Base-by-base conservation (phyloP, 2,888 invertebrate species). In the Leptarthrus brevirostris region DNA sequence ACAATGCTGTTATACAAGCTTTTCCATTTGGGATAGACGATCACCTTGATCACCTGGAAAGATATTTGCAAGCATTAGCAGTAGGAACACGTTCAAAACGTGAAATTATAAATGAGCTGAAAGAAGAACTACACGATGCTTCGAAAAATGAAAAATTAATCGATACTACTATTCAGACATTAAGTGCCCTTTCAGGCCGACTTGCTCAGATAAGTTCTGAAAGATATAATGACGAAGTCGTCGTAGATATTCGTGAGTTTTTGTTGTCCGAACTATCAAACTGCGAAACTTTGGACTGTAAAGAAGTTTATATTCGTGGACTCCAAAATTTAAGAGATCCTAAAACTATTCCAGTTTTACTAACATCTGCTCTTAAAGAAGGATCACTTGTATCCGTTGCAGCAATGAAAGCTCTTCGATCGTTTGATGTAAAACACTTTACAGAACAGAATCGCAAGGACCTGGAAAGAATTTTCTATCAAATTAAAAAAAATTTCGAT, bases 31-130 rank as follows among this genome's bases (percentile, higher is more conserved):
- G 86, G 10, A 81, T 82, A 64, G 86, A 87, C 12, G 76, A 81
- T 0, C 79, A 86, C 74, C 83, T 87, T n/a, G 88, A 89, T 16
- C 83, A 88, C 30, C 86, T 89, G 0, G 94, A 94, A 80, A 86
- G 93, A 74, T 94, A 93, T 82, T 85, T 94, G 1, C 90, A 93
- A 88, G 89, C 91, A 0, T 81, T 92, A 8, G 91, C 93, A 0
- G 86, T 92, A 56, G 89, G 90, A 1, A 88, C 91, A 0, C 88
- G 91, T 79, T 91, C 92, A 1, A 86, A 88, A 47, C 86, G 86
- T 36, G 81, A 82, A 47, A 83, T 89, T n/a, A 80, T 90, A 10
- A 82, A 83, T 73, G 80, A 83, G 73, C 73, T 82, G 4, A 73
- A 78, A 6, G 22, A 86, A 79, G 86, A 82, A 24, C 18, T 47